Conservation (phyloP, 2,888 invertebrate genomes). For the Watsonalla cultraria region DNA sequence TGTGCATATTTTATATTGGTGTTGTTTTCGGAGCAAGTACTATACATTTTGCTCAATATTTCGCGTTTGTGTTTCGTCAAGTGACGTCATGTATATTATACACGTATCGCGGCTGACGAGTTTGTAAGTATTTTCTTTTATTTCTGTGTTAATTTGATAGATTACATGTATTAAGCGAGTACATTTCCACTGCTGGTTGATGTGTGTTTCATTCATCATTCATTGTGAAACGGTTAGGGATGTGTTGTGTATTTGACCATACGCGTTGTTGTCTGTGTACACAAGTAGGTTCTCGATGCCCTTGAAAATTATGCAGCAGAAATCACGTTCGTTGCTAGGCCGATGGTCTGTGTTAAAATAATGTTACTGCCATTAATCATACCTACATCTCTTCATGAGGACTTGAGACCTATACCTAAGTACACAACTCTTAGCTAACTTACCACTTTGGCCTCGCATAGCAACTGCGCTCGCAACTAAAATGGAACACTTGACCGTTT, state of each 20-base stretch:
- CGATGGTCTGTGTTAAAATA: slow-evolving; percentile 29
- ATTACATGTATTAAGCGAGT: slow-evolving; percentile 38
- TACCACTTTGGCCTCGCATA: slow-evolving; percentile 48
- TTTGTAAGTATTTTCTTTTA: slow-evolving; percentile 77
- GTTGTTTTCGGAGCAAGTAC: slow-evolving; percentile 59
- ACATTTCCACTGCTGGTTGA: slow-evolving; percentile 38
- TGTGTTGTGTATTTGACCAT: slow-evolving; percentile 22
- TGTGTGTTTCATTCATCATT: slow-evolving; percentile 70
- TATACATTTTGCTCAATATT: slow-evolving; percentile 74
- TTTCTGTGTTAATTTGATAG: slow-evolving; percentile 63
- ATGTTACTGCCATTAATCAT: slow-evolving; percentile 13
- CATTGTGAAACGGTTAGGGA: slow-evolving; percentile 37
- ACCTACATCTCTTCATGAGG: slow-evolving; percentile 11
- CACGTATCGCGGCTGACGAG: slow-evolving; percentile 75
- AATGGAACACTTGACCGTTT: slow-evolving; percentile 63
- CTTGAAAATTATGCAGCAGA: slow-evolving; percentile 79
- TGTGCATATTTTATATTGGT: slow-evolving; percentile 63
- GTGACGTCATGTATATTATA: slow-evolving; percentile 79
- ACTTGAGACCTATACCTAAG: slow-evolving; percentile 39
- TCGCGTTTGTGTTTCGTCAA: slow-evolving; percentile 76
- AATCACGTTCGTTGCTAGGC: slow-evolving; percentile 54
- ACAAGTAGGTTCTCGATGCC: slow-evolving; percentile 53
- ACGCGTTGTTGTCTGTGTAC: slow-evolving; percentile 22
- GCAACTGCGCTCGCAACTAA: slow-evolving; percentile 63
- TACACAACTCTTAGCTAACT: slow-evolving; percentile 27